Conservation (phyloP, 2,797 vertebrate species). For the Buceros bicornis region DNA sequence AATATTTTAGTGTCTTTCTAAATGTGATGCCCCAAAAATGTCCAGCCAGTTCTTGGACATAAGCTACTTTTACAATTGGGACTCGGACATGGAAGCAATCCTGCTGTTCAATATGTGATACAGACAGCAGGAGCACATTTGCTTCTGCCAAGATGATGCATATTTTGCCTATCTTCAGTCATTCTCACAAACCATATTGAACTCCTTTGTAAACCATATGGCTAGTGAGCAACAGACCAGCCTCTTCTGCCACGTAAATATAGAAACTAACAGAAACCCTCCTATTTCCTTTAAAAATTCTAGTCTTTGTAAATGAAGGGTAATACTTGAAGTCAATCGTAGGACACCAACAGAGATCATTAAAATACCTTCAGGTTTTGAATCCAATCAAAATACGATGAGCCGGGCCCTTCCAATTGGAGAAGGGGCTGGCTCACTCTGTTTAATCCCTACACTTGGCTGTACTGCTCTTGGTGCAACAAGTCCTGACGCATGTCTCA, state of each 20-base stretch:
- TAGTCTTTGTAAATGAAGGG: not conserved
- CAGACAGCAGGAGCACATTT: not conserved
- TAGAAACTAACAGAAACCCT: not conserved
- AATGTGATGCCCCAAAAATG: not conserved
- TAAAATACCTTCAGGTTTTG: not conserved
- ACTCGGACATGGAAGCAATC: not conserved
- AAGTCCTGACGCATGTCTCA: constrained; percentile 1
- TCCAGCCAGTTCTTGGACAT: not conserved
- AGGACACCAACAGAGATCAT: not conserved
- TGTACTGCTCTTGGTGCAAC: not conserved
- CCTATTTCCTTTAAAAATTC: not conserved
- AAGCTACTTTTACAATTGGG: not conserved
- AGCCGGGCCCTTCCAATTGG: not conserved
- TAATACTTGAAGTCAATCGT: not conserved
- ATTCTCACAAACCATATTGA: not conserved
- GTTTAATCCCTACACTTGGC: not conserved
- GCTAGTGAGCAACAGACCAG: not conserved
- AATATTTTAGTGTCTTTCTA: not conserved
- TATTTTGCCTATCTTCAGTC: not conserved
- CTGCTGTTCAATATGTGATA: not conserved
- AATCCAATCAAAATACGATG: not conserved
- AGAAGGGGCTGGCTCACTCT: not conserved
- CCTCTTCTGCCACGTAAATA: not conserved
- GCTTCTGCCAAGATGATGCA: not conserved
- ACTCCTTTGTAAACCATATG: not conserved